Evolutionary conservation across 2,797 vertebrate genomes (phyloP).

Genomic region (Semotilus atromaculatus): DNA sequence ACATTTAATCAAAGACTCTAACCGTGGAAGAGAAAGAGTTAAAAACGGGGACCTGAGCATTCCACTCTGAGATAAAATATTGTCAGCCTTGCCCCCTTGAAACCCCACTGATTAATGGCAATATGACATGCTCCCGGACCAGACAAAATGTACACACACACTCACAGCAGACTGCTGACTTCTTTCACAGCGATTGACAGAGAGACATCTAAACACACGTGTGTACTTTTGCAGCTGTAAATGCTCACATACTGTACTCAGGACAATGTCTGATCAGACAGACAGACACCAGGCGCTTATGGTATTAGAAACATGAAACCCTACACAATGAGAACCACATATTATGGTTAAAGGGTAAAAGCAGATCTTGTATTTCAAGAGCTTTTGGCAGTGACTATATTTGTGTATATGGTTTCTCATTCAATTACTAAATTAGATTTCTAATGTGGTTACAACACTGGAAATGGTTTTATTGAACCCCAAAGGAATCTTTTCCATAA

Average conservation of each 20-base stretch:
- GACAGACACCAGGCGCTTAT: slow-evolving; percentile 15
- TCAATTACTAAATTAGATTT: slow-evolving; percentile 15
- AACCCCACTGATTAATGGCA: slow-evolving; percentile 1
- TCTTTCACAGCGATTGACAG: slow-evolving; percentile 31
- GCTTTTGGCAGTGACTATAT: slow-evolving; percentile 16
- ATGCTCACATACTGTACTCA: not conserved
- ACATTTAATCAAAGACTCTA: slow-evolving; percentile 40
- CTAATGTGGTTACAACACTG: slow-evolving; percentile 13
- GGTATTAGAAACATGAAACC: slow-evolving; percentile 14
- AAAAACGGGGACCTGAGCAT: not conserved
- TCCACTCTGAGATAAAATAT: slow-evolving; percentile 11
- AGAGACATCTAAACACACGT: slow-evolving; percentile 21
- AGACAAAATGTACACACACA: slow-evolving; percentile 42
- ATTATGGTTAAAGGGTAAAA: slow-evolving; percentile 17
- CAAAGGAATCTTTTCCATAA: not conserved
- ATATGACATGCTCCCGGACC: not conserved
- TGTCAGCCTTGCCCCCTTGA: not conserved
- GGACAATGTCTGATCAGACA: slow-evolving; percentile 15
- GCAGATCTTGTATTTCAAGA: not conserved
- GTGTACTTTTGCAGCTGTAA: slow-evolving; percentile 11
- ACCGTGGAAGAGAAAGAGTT: not conserved
- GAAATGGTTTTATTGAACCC: slow-evolving; percentile 21
- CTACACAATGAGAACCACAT: slow-evolving; percentile 22
- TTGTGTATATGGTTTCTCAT: slow-evolving; percentile 27
- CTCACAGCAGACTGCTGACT: slow-evolving; percentile 4